Base-by-base conservation (phyloP, 1,140 invertebrate genomes). In the Uloborus diversus region DNA sequence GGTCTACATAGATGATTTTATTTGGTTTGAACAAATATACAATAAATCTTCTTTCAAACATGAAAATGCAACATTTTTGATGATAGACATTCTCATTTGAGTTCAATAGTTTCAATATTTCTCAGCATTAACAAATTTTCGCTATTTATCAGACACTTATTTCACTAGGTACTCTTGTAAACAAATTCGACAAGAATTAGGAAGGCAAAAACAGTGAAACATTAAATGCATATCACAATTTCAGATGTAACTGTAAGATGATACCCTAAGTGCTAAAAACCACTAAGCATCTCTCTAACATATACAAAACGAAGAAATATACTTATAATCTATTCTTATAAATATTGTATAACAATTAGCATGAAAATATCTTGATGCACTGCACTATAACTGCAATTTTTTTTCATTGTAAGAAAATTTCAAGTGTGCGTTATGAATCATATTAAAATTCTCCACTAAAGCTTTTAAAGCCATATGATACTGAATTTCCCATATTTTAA, bases 401-500 rank as follows among this genome's bases (percentile, higher is more conserved):
- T 7, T n/a, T 20, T 53, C 23, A 7, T 53, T 53, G 11, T 20
- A 66, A 28, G 25, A 65, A 5, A 64, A 27, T 30, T 35, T 33
- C 1, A 47, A 25, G 42, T 66, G 64, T 33, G 64, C 32, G 42
- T 30, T 49, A 49, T 66, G 37, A 49, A 47, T 49, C 35, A 66
- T 51, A 66, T 66, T 66, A 66, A 66, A 66, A 66, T 66, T 66
- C 64, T 66, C 64, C 64, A 66, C 64, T 49, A 66, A 64, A 25
- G n/a, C 27, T 49, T n/a, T 14, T 2, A 32, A 28, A 13, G 7
- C 7, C 13, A 53, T 14, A 17, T 49, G 11, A 49, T 28, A 17
- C 51, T 42, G 27, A 17, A 30, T 27, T 14, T n/a, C 27, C 1
- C 13, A 9, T 3, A 17, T 25, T 28, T 66, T n/a, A 14, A 1